Percentiles rank a stretch among this genome's conserved stretches.
These are phyloP conservation scores for Ciona savignyi DNA, from an alignment of 23 tunicate species.

Conservation along the genomic window DNA sequence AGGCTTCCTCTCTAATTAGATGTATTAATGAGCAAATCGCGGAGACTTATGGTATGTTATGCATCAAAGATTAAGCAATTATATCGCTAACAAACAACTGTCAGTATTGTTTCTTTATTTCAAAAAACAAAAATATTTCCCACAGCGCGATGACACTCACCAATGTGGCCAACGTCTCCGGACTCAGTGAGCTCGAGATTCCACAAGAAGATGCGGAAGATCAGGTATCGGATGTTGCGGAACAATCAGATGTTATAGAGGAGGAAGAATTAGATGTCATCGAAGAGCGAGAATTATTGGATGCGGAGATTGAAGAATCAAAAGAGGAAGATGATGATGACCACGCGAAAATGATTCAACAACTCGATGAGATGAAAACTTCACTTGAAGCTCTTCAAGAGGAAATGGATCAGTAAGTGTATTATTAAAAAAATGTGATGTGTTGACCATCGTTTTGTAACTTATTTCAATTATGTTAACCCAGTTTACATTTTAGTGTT, in stretches of 20 bases:
- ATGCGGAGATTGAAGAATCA: slow-evolving; percentile 1
- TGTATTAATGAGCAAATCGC: too few species aligned
- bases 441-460: too few species aligned
- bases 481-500: too few species aligned
- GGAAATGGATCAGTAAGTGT: slow-evolving; percentile 10
- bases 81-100: too few species aligned
- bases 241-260: slow-evolving; percentile 3
- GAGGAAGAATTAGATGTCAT: slow-evolving; percentile 2
- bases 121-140: too few species aligned
- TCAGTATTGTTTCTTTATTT: too few species aligned
- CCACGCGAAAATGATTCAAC: slow-evolving; percentile 8
- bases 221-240: slow-evolving; percentile 1
- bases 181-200: slow-evolving; percentile 45
- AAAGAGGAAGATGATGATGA: slow-evolving; percentile 14
- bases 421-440: too few species aligned
- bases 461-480: too few species aligned
- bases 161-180: slow-evolving; percentile 67
- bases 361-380: slow-evolving; percentile 20
- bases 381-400: neutral
- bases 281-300: neutral
- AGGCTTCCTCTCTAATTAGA: too few species aligned
- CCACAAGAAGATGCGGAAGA: slow-evolving; percentile 3
- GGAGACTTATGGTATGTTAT: too few species aligned
- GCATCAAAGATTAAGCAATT: too few species aligned
- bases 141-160: slow-evolving; percentile 74